Base-by-base conservation (phyloP, 2,797 vertebrate genomes). In the Malacoraja senta region DNA sequence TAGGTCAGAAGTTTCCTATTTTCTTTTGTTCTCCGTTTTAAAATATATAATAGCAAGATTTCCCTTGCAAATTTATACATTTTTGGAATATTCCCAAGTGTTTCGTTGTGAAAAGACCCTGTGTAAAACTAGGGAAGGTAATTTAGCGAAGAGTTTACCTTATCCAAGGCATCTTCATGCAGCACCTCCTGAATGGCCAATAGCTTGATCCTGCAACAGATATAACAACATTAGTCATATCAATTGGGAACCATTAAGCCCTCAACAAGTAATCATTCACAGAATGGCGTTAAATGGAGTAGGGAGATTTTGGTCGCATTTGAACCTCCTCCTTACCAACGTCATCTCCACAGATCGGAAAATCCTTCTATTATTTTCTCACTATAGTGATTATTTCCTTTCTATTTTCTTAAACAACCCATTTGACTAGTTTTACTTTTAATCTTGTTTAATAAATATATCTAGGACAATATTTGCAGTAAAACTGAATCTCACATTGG, bases 111-210 rank as follows among this genome's bases (percentile, higher is more conserved):
- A 74, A 91, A 92, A 38, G 65, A 74, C 24, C 72, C 29, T 1
- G n/a, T 17, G 68, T 38, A 93, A 93, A n/a, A 19, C 44, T 72
- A 8, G 61, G 15, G 4, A 58, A 21, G 26, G n/a, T 1, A 93
- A 65, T 53, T 24, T n/a, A 38, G 24, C 15, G 1, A 38, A 15
- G 74, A 44, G 0, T 92, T 92, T 93, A 93, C 93, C 93, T 93
- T 80, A 29, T 93, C 93, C 24, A 93, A 88, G 72, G 86, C 84
- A 76, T 79, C 93, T 92, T 93, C 90, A 74, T 93, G n/a, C 72
- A 93, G 76, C 44, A 93, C 88, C 32, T 93, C 93, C n/a, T 93
- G 93, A 10, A 93, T 61, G 12, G 93, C 93, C 93, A 93, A 88
- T 58, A 93, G 72, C 38, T 93, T 84, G 72, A 93, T 93, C 74